These are phyloP conservation scores for Spodoptera litura DNA, from an alignment of 1,140 invertebrate species.

Conservation along the genomic window DNA sequence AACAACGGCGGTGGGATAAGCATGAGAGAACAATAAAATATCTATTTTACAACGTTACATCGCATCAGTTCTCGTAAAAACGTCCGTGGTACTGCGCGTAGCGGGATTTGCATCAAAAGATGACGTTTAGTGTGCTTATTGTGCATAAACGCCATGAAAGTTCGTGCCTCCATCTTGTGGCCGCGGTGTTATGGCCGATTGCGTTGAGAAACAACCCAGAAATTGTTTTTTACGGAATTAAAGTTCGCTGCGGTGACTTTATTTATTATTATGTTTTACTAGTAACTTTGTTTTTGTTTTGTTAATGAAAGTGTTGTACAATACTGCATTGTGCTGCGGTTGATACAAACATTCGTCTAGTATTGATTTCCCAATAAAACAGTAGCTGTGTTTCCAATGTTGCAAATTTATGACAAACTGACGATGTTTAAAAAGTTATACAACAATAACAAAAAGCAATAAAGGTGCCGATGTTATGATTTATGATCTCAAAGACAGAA, in stretches of 20 bases:
- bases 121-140: conserved; percentile 65
- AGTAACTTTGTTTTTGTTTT: conserved; percentile 32
- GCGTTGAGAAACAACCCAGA: conserved; percentile 55
- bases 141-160: conserved; percentile 62
- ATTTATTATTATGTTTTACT: conserved; percentile 47
- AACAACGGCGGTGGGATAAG: conserved; percentile 73
- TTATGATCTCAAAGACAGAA: conserved; percentile 76
- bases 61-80: conserved; percentile 72
- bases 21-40: conserved; percentile 75
- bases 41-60: conserved; percentile 72
- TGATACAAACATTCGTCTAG: not conserved
- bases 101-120: conserved; percentile 69
- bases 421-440: conserved; percentile 11
- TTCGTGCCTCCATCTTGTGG: conserved; percentile 56
- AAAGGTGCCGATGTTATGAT: conserved; percentile 60
- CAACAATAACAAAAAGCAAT: conserved; percentile 13
- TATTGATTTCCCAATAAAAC: conserved; percentile 8
- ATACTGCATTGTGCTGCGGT: conserved; percentile 1
- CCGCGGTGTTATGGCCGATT: conserved; percentile 63
- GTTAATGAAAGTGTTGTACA: conserved; percentile 31
- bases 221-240: conserved; percentile 54
- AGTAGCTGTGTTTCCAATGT: not conserved
- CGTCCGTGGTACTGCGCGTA: conserved; percentile 63
- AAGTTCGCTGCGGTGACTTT: conserved; percentile 49
- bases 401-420: conserved; percentile 10